These are phyloP conservation scores for Lophotis ruficrista DNA, from an alignment of 2,113 vertebrate genomes.

Conservation along the genomic window DNA sequence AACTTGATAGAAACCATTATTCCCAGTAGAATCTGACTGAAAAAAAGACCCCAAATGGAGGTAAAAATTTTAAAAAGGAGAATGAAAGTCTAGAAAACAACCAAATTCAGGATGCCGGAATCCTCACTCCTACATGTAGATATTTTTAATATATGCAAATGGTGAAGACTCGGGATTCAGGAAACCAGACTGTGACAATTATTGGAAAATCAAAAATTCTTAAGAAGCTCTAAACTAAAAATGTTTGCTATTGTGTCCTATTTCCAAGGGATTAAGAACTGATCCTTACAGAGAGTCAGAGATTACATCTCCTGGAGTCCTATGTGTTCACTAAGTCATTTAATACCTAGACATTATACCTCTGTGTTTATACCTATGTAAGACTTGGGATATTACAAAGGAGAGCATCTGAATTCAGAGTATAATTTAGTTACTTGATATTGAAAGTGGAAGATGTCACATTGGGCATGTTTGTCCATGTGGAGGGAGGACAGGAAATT, in stretches of 20 bases:
- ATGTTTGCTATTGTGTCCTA: not conserved
- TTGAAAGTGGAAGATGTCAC: not conserved
- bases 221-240: not conserved
- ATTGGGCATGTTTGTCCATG: not conserved
- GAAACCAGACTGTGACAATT: not conserved
- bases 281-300: not conserved
- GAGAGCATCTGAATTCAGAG: not conserved
- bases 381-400: not conserved
- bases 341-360: not conserved
- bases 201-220: not conserved
- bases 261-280: not conserved
- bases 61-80: not conserved
- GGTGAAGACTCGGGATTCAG: not conserved
- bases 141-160: not conserved
- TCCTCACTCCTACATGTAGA: not conserved
- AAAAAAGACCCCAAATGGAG: fast-evolving
- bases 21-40: not conserved
- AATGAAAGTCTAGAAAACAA: not conserved
- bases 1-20: not conserved
- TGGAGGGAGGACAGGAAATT: not conserved
- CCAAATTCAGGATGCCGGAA: not conserved
- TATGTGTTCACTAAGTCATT: not conserved
- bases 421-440: not conserved
- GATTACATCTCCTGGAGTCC: not conserved
- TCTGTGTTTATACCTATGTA: not conserved